These are phyloP conservation scores for Tetramorium simillimum DNA, from an alignment of 1,140 invertebrate species.

Conservation along the genomic window DNA sequence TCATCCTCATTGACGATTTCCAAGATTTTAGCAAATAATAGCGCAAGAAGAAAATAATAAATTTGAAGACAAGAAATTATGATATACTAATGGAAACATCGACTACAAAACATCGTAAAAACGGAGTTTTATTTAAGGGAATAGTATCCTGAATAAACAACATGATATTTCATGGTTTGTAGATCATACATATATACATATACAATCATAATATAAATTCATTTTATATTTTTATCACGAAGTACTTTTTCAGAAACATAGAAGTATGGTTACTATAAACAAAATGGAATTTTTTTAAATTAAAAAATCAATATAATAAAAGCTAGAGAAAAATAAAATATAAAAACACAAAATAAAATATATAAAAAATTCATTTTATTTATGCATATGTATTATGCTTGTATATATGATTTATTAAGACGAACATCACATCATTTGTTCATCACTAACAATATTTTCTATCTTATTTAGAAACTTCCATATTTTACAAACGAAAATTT, in stretches of 20 bases:
- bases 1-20: neutral
- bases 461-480: neutral
- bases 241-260: neutral
- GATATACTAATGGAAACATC: neutral
- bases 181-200: too few relatives aligned
- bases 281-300: neutral
- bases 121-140: neutral
- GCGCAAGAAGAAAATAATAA: neutral
- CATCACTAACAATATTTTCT: neutral
- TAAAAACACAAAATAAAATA: neutral
- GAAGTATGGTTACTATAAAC: neutral
- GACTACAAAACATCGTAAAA: neutral
- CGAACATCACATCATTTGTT: neutral
- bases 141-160: neutral
- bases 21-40: neutral
- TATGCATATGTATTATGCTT: too few relatives aligned
- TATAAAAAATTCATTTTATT: too few relatives aligned
- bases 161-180: neutral
- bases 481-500: neutral
- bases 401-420: neutral
- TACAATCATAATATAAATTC: neutral
- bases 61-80: neutral
- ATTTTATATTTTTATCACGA: neutral
- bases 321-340: neutral
- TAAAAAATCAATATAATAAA: neutral